Evolutionary conservation across 37 sponge, comb jelly and placozoan genomes (phyloP).

Genomic region (Aplysina aerophoba): DNA sequence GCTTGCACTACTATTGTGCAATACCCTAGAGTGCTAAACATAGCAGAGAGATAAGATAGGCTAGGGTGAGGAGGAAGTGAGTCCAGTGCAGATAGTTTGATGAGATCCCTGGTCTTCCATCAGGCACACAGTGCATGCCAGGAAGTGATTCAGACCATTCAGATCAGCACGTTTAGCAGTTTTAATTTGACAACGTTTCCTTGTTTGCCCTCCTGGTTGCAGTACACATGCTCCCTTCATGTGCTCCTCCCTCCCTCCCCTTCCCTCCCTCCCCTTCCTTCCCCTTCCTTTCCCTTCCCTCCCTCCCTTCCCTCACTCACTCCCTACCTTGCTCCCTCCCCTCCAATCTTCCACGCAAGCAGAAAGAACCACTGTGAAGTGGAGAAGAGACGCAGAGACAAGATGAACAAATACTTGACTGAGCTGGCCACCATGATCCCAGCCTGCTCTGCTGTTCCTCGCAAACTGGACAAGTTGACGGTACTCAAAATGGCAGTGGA

Average conservation of each 20-base stretch:
- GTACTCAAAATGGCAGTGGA: slow-evolving; percentile 92
- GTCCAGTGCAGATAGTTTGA: too few relatives aligned
- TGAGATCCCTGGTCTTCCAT: too few relatives aligned
- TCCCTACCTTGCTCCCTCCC: slow-evolving; percentile 40
- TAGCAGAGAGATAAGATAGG: too few relatives aligned
- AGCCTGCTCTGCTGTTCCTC: slow-evolving; percentile 79
- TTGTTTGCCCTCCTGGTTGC: not conserved
- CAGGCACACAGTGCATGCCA: too few relatives aligned
- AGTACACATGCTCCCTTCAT: not conserved
- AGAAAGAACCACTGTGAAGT: slow-evolving; percentile 84
- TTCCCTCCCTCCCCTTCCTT: not conserved
- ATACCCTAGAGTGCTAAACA: not conserved
- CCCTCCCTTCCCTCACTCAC: not conserved
- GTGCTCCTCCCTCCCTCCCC: not conserved
- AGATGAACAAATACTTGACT: slow-evolving; percentile 88
- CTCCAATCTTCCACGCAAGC: too few relatives aligned
- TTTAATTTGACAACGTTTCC: too few relatives aligned
- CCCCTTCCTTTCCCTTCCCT: not conserved
- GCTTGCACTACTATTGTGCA: not conserved
- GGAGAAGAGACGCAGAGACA: slow-evolving; percentile 85
- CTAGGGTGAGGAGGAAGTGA: too few relatives aligned
- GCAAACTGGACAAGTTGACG: slow-evolving; percentile 87
- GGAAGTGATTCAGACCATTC: too few relatives aligned
- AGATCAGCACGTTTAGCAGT: too few relatives aligned
- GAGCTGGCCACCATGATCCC: slow-evolving; percentile 94